Conservation (phyloP, 2,113 vertebrate species). For the Lontra canadensis region DNA sequence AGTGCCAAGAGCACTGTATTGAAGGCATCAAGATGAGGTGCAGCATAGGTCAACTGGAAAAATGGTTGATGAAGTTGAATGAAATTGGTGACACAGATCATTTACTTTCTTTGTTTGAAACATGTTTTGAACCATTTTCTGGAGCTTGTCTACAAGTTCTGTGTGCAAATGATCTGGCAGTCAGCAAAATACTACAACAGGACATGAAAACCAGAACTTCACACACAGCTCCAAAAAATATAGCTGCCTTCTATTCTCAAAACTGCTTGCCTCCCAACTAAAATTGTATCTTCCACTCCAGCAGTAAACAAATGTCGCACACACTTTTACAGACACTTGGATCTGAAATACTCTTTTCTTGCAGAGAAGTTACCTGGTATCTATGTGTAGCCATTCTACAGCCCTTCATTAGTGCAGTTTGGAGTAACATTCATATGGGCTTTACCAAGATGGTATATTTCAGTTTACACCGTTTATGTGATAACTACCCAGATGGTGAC, state of each 20-base stretch:
- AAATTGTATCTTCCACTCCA: conserved; percentile 85
- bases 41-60: neutral
- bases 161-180: conserved; percentile 89
- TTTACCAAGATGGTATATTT: conserved; percentile 94
- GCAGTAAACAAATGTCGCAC: conserved; percentile 90
- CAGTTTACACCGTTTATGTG: conserved; percentile 90
- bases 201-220: conserved; percentile 89
- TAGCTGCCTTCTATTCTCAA: conserved; percentile 92
- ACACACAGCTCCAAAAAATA: conserved; percentile 87
- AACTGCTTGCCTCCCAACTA: conserved; percentile 90
- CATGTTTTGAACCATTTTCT: conserved; percentile 93
- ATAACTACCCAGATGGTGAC: conserved; percentile 93
- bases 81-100: conserved; percentile 62
- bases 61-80: conserved; percentile 69
- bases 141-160: conserved; percentile 92
- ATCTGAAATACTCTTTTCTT: conserved; percentile 92
- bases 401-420: conserved; percentile 93
- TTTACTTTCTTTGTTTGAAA: conserved; percentile 71
- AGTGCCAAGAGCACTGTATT: neutral
- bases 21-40: neutral
- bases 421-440: conserved; percentile 93
- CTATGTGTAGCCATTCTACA: conserved; percentile 93
- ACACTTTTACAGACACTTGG: conserved; percentile 92
- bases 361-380: conserved; percentile 93
- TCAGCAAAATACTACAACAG: conserved; percentile 86